These are phyloP conservation scores for Samia ricini DNA, from an alignment of 1,140 invertebrate species.

Conservation along the genomic window DNA sequence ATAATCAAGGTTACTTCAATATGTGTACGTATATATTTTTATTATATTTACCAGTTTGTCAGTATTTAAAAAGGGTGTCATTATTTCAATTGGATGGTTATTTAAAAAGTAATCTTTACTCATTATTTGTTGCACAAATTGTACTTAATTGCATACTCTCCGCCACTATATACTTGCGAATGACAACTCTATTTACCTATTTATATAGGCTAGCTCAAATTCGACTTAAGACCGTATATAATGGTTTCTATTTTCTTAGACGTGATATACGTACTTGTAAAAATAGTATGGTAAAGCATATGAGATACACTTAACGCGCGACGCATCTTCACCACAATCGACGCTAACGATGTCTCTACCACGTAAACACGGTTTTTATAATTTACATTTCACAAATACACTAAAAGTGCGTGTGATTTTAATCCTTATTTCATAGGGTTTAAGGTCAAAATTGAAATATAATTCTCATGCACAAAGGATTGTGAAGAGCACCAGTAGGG, in stretches of 20 bases:
- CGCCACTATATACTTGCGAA: too few relatives aligned
- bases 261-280: neutral
- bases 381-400: neutral
- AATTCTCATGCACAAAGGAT: neutral
- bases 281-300: neutral
- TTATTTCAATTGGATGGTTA: too few relatives aligned
- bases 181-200: too few relatives aligned
- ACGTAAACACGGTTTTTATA: neutral
- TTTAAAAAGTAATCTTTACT: too few relatives aligned
- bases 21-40: too few relatives aligned
- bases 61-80: too few relatives aligned
- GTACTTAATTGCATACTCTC: too few relatives aligned
- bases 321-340: conserved; percentile 23
- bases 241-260: neutral
- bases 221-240: too few relatives aligned
- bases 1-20: too few relatives aligned
- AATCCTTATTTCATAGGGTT: neutral
- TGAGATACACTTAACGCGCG: conserved; percentile 6
- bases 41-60: too few relatives aligned
- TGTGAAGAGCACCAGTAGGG: neutral
- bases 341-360: conserved; percentile 26
- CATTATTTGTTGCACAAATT: too few relatives aligned
- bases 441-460: neutral
- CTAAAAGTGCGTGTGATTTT: neutral
- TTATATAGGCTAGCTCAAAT: too few relatives aligned